Percentiles rank a stretch among this genome's conserved stretches.
These are phyloP conservation scores for Athrips mouffetella DNA, from an alignment of 2,888 invertebrate species.

Conservation along the genomic window DNA sequence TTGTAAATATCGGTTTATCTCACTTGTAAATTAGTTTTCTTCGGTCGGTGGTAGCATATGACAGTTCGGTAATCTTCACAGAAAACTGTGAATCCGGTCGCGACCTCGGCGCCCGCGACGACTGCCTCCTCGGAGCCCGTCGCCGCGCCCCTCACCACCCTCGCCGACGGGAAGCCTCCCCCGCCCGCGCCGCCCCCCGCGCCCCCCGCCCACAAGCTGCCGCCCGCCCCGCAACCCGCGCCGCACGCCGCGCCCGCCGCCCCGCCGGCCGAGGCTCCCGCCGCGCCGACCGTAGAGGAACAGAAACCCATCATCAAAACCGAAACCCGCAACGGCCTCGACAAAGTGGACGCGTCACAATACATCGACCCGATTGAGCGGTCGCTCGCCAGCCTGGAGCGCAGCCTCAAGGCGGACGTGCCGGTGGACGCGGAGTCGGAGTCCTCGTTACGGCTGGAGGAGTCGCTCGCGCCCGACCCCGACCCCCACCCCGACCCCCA, in stretches of 20 bases:
- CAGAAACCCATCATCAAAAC: slow-evolving; percentile 47
- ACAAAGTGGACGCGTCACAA: slow-evolving; percentile 64
- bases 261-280: slow-evolving; percentile 11
- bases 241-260: slow-evolving; percentile 36
- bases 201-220: slow-evolving; percentile 37
- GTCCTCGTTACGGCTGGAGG: slow-evolving; percentile 68
- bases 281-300: slow-evolving; percentile 37
- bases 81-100: slow-evolving; percentile 39
- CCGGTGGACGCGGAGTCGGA: slow-evolving; percentile 75
- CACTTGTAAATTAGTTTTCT: neutral
- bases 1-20: slow-evolving; percentile 50
- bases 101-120: slow-evolving; percentile 24
- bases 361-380: slow-evolving; percentile 84
- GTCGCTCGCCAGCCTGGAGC: slow-evolving; percentile 83
- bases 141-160: no score
- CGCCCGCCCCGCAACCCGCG: slow-evolving; percentile 40
- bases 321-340: slow-evolving; percentile 64
- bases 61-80: slow-evolving; percentile 21
- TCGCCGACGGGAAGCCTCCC: slow-evolving; percentile 32
- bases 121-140: no score
- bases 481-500: no score
- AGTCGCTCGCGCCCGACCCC: slow-evolving; percentile 67
- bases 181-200: slow-evolving; percentile 36
- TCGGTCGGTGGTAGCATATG: neutral
- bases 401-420: slow-evolving; percentile 77